Conservation (phyloP, 2,797 vertebrate species). For the Coreius guichenoti region DNA sequence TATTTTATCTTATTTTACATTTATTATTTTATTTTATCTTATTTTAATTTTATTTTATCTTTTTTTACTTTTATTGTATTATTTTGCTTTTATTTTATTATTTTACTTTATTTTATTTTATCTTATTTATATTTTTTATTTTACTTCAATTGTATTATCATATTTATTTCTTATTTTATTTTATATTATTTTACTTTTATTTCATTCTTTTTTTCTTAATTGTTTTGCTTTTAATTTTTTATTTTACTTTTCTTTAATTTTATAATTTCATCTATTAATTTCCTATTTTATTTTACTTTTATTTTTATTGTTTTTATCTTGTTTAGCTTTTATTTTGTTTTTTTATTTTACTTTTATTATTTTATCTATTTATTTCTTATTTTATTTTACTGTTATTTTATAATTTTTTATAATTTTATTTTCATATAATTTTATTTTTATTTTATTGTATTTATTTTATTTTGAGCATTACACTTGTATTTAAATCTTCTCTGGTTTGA, state of each 20-base stretch:
- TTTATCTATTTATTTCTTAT: not conserved
- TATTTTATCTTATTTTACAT: not conserved
- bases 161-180: too few relatives aligned
- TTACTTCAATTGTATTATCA: too few relatives aligned
- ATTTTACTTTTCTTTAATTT: not conserved
- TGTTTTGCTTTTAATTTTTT: too few relatives aligned
- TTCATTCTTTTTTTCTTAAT: too few relatives aligned
- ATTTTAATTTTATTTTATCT: not conserved
- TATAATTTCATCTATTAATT: not conserved
- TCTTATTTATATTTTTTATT: not conserved
- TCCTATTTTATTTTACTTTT: not conserved
- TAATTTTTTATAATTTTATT: not conserved
- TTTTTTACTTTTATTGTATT: not conserved
- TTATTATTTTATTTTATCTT: not conserved
- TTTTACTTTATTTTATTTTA: not conserved
- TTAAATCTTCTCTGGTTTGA: not conserved
- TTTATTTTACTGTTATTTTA: too few relatives aligned
- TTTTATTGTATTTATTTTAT: not conserved
- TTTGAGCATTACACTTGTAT: not conserved
- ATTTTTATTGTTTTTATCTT: not conserved
- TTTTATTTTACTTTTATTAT: not conserved
- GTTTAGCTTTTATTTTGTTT: not conserved
- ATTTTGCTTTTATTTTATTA: too few relatives aligned
- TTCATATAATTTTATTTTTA: not conserved
- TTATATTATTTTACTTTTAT: not conserved